These are phyloP conservation scores for Campoletis sonorensis DNA, from an alignment of 1,140 invertebrate species.

Conservation along the genomic window DNA sequence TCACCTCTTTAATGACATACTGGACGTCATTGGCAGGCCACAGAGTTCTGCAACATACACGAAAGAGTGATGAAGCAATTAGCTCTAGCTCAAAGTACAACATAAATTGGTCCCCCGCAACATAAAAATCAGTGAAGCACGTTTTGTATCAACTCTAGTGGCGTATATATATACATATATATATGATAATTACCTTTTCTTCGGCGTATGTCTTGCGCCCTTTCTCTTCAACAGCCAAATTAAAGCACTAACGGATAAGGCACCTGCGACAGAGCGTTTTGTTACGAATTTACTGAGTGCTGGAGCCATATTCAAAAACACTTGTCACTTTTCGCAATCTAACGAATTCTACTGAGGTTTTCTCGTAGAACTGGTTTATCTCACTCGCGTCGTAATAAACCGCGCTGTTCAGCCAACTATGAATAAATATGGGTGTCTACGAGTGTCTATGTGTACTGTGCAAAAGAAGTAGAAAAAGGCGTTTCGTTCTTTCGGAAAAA, in stretches of 20 bases:
- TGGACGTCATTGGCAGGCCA: constrained; percentile 80
- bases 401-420: constrained; percentile 32
- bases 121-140: neutral
- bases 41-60: constrained; percentile 59
- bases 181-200: constrained; percentile 60
- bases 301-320: constrained; percentile 77
- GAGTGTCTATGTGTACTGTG: constrained; percentile 11
- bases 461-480: constrained; percentile 11
- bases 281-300: constrained; percentile 80
- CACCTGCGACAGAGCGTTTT: constrained; percentile 77
- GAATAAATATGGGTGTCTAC: constrained; percentile 3
- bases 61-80: constrained; percentile 41
- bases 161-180: constrained; percentile 11
- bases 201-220: constrained; percentile 69
- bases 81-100: constrained; percentile 10
- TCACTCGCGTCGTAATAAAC: constrained; percentile 34
- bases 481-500: constrained; percentile 17
- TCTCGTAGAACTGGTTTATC: neutral
- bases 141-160: neutral
- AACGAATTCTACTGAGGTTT: neutral
- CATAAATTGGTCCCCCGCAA: neutral
- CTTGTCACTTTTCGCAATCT: neutral
- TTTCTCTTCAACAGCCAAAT: constrained; percentile 77
- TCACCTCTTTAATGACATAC: constrained; percentile 85
- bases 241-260: constrained; percentile 77